These are phyloP conservation scores for Temnothorax longispinosus DNA, from an alignment of 1,140 invertebrate genomes.

Conservation along the genomic window DNA sequence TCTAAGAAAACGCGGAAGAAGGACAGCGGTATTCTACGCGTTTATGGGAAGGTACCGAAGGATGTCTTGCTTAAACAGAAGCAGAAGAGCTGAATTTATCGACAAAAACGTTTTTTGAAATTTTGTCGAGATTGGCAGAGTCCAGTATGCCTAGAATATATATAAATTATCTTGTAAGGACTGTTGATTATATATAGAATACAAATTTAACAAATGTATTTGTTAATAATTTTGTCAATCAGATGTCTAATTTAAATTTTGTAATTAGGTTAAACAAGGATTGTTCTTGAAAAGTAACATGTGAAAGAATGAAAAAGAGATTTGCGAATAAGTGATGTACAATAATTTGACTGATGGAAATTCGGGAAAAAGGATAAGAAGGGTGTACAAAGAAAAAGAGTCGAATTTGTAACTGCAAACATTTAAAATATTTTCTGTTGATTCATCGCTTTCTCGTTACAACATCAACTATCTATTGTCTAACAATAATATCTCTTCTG, in stretches of 20 bases:
- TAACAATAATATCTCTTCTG: slow-evolving; percentile 72
- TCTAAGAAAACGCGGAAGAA: slow-evolving; percentile 69
- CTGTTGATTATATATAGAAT: neutral
- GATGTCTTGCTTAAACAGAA: neutral
- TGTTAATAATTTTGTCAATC: slow-evolving; percentile 1
- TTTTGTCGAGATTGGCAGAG: neutral
- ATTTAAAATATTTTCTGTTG: slow-evolving; percentile 74
- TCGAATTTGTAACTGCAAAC: slow-evolving; percentile 58
- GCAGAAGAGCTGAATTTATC: neutral
- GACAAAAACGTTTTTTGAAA: neutral
- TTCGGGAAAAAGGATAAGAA: neutral
- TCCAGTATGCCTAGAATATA: neutral
- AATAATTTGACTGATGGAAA: neutral
- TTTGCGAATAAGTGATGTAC: neutral
- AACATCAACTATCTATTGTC: slow-evolving; percentile 71
- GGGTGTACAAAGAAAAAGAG: slow-evolving; percentile 50
- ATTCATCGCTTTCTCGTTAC: slow-evolving; percentile 66
- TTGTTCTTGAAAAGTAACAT: neutral
- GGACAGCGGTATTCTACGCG: slow-evolving; percentile 75
- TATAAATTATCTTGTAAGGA: neutral
- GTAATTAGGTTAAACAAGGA: neutral
- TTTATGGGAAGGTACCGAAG: slow-evolving; percentile 81
- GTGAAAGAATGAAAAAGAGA: neutral
- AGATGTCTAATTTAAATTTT: neutral
- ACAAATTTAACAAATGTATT: slow-evolving; percentile 1